A percentile compares a stretch with the other conserved stretches of the same genome.
Conservation (phyloP, 2,888 invertebrate genomes). For the Harmothoe impar region DNA sequence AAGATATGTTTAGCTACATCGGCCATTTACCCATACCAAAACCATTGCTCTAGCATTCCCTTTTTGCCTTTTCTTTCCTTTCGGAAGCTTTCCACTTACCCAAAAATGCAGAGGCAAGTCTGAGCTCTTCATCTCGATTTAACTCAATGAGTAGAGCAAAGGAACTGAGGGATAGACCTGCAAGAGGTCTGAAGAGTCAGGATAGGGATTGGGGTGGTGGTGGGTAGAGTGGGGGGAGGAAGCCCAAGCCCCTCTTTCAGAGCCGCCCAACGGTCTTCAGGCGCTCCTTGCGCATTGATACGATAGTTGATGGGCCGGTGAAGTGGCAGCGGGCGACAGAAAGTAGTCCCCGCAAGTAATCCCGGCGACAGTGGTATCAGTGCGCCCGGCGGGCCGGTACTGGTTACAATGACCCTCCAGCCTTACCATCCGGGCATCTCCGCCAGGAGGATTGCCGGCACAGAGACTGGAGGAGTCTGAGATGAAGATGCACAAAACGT, state of each 20-base stretch:
- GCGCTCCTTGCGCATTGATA: slow-evolving; percentile 23
- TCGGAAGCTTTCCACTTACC: no score
- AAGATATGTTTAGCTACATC: no score
- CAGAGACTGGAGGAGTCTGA: background rate
- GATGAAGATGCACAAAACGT: slow-evolving; percentile 39
- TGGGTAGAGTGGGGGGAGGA: background rate
- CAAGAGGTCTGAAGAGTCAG: background rate
- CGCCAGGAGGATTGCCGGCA: background rate
- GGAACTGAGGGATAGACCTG: no score
- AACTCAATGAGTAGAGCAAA: no score
- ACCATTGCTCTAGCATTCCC: no score
- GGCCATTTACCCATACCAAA: no score
- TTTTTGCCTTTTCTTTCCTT: no score
- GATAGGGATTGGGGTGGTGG: background rate
- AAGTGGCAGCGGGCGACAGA: slow-evolving; percentile 51
- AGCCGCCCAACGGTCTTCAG: background rate
- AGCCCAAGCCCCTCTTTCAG: background rate
- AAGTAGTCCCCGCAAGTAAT: slow-evolving; percentile 44
- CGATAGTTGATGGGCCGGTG: slow-evolving; percentile 42
- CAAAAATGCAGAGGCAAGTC: no score
- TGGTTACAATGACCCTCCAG: slow-evolving; percentile 30
- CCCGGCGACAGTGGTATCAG: background rate
- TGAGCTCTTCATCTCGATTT: no score
- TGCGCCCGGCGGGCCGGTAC: background rate
- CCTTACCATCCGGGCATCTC: background rate